phyloP scores from a whole-genome alignment of 37 sponge, comb jelly and placozoan species.

The Lycopodina hypogea region DNA sequence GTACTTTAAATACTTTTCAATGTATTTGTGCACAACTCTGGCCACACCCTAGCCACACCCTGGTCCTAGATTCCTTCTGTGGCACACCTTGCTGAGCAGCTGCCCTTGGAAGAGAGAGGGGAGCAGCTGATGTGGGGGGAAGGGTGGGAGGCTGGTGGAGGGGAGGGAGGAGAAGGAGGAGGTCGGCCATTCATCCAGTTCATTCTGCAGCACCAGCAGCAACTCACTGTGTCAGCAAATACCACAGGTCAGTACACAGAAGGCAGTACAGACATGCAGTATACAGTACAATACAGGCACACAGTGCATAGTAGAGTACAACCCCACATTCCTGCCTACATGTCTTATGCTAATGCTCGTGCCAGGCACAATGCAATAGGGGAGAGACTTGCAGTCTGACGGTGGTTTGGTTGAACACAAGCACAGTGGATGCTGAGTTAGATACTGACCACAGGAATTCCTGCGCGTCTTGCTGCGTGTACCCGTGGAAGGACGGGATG shows the following conservation, averaged over 20 bases:
- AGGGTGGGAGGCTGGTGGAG: background rate
- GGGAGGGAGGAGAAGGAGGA: background rate
- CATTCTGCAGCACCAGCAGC: slow-evolving; percentile 52
- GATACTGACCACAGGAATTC: slow-evolving; percentile 72
- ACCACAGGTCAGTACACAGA: too few relatives aligned
- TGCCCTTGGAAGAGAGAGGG: slow-evolving; percentile 67
- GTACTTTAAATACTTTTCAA: too few relatives aligned
- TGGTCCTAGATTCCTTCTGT: background rate
- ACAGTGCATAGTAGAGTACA: background rate
- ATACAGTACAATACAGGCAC: background rate
- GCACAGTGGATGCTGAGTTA: too few relatives aligned
- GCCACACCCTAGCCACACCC: too few relatives aligned
- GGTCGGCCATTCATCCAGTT: slow-evolving; percentile 42
- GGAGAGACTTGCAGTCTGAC: too few relatives aligned
- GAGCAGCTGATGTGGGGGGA: slow-evolving; percentile 34
- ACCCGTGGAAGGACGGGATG: slow-evolving; percentile 72
- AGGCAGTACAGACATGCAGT: too few relatives aligned
- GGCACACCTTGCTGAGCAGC: slow-evolving; percentile 42
- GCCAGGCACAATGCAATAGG: too few relatives aligned
- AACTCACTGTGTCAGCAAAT: slow-evolving; percentile 46
- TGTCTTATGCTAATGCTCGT: too few relatives aligned
- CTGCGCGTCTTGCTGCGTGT: slow-evolving; percentile 81
- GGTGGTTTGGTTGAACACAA: too few relatives aligned
- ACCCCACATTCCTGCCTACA: too few relatives aligned
- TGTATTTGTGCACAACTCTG: too few relatives aligned